Evolutionary conservation across 2,888 invertebrate species (phyloP).

Genomic region (Dioctria linearis): DNA sequence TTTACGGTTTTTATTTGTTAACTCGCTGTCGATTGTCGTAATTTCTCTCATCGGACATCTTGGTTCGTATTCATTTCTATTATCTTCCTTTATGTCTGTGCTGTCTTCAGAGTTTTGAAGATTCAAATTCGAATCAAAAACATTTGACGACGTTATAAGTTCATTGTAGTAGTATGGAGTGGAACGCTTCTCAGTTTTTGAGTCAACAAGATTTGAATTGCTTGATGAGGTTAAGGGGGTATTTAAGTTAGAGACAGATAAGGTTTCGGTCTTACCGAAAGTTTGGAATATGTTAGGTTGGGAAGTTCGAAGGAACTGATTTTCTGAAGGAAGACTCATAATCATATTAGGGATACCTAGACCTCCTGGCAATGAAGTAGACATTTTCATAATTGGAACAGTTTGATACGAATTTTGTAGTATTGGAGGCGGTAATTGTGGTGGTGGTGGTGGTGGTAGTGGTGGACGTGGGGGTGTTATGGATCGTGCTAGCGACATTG

Average conservation of each 20-base stretch:
- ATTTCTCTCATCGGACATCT: neutral
- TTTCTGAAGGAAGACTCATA: constrained; percentile 56
- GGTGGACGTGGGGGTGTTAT: constrained; percentile 60
- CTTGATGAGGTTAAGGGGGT: constrained; percentile 47
- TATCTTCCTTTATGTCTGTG: constrained; percentile 11
- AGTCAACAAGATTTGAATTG: constrained; percentile 23
- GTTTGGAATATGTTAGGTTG: constrained; percentile 66
- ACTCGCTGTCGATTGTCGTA: neutral
- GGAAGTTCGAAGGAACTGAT: constrained; percentile 65
- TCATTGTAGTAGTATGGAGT: constrained; percentile 70
- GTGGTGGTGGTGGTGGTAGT: constrained; percentile 53
- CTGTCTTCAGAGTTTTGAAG: constrained; percentile 59
- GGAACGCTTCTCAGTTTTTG: neutral
- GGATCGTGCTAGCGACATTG: constrained; percentile 67
- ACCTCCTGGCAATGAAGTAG: constrained; percentile 70
- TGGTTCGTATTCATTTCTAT: constrained; percentile 13
- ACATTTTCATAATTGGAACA: constrained; percentile 68
- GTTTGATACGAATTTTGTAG: constrained; percentile 63
- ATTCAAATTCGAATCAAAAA: constrained; percentile 70
- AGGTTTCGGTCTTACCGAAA: constrained; percentile 62
- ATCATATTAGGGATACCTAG: constrained; percentile 59
- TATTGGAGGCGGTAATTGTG: constrained; percentile 59
- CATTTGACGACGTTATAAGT: constrained; percentile 64
- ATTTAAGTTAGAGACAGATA: constrained; percentile 64
- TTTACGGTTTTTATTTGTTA: neutral